These are phyloP conservation scores for Xestia c-nigrum DNA, from an alignment of 2,888 invertebrate genomes.

Conservation along the genomic window DNA sequence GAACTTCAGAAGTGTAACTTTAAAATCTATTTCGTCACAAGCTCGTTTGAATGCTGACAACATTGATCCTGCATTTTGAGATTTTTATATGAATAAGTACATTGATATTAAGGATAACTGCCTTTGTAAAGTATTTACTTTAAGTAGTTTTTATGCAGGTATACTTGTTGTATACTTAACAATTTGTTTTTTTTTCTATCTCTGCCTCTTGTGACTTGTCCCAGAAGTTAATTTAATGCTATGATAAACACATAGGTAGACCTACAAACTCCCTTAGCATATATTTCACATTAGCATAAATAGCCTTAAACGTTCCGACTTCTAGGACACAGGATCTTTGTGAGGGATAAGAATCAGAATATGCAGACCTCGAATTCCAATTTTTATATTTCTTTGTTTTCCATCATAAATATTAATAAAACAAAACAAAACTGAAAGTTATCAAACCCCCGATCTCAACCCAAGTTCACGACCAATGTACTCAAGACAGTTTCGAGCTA, in stretches of 20 bases:
- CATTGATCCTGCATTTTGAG: background rate
- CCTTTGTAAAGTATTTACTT: background rate
- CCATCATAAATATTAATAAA: slow-evolving; percentile 7
- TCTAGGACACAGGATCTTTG: background rate
- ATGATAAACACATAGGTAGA: background rate
- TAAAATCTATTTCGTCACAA: background rate
- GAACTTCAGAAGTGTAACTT: background rate
- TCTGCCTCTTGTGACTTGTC: background rate
- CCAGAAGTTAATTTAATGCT: background rate
- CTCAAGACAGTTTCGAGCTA: slow-evolving; percentile 31
- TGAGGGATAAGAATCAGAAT: background rate
- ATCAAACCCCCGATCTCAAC: slow-evolving; percentile 18
- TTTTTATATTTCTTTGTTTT: background rate
- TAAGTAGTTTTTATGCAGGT: no score
- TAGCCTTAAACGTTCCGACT: background rate
- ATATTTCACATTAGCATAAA: background rate
- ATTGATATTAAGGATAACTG: background rate
- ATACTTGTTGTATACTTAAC: background rate
- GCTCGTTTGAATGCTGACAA: background rate
- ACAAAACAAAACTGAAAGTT: background rate
- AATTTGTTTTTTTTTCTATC: background rate
- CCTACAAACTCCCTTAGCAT: background rate
- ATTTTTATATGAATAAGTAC: background rate
- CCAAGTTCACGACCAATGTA: slow-evolving; percentile 64
- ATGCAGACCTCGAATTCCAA: background rate